A percentile compares a stretch with the other conserved stretches of the same genome.
These are phyloP conservation scores for Ceratoteleas bidentatus DNA, from an alignment of 1,140 invertebrate species.

Conservation along the genomic window DNA sequence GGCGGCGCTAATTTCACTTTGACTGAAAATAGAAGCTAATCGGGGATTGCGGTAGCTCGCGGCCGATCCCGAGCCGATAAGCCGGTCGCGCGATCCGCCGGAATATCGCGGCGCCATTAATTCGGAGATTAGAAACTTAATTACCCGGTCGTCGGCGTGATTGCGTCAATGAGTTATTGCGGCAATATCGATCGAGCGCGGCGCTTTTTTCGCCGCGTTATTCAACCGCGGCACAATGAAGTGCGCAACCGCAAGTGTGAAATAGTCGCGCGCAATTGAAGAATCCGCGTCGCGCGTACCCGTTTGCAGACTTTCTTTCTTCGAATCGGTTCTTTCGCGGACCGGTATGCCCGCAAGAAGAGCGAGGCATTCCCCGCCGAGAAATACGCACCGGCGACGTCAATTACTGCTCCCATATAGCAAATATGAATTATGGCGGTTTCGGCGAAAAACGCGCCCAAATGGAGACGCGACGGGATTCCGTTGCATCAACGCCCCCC, in stretches of 20 bases:
- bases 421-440: conserved; percentile 48
- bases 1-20: conserved; percentile 57
- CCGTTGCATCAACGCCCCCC: too few relatives aligned
- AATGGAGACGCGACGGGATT: conserved; percentile 35
- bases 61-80: conserved; percentile 52
- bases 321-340: conserved; percentile 53
- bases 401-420: conserved; percentile 47
- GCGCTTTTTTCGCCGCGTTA: neutral
- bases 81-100: conserved; percentile 31
- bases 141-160: conserved; percentile 32
- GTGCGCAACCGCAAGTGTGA: conserved; percentile 55
- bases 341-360: conserved; percentile 55
- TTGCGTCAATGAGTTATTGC: conserved; percentile 17
- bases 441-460: conserved; percentile 3
- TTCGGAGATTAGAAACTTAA: conserved; percentile 61
- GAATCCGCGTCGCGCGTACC: conserved; percentile 30
- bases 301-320: conserved; percentile 61
- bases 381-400: conserved; percentile 39
- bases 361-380: conserved; percentile 19
- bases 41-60: conserved; percentile 41
- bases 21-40: conserved; percentile 43
- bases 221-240: conserved; percentile 6
- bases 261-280: conserved; percentile 48
- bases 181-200: conserved; percentile 13
- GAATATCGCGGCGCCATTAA: conserved; percentile 50